Conservation (phyloP, 2,888 invertebrate genomes). For the Schizotus pectinicornis region DNA sequence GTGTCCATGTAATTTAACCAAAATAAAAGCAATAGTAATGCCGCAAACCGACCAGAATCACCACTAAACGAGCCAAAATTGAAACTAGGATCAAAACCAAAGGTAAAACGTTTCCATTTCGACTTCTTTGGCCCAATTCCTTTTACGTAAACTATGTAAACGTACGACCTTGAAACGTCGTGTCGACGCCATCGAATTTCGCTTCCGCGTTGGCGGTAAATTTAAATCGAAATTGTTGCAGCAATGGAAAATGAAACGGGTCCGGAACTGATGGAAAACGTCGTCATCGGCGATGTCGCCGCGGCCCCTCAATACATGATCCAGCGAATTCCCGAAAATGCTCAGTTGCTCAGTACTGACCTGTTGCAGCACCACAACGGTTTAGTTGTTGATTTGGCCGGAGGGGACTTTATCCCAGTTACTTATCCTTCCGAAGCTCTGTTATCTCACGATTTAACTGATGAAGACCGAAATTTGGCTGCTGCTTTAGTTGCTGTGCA, state of each 20-base stretch:
- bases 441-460: conserved; percentile 59
- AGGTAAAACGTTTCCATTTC: neutral
- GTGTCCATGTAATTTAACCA: conserved; percentile 43
- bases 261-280: conserved; percentile 52
- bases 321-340: conserved; percentile 55
- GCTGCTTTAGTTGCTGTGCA: conserved; percentile 69
- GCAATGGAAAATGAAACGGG: conserved; percentile 47
- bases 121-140: neutral
- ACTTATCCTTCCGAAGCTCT: conserved; percentile 57
- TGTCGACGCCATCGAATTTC: conserved; percentile 46
- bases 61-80: neutral
- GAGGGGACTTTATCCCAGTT: conserved; percentile 57
- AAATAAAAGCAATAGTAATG: conserved; percentile 28
- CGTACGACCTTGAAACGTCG: conserved; percentile 56
- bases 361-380: conserved; percentile 55
- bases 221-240: conserved; percentile 35
- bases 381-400: conserved; percentile 56
- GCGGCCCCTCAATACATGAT: conserved; percentile 55
- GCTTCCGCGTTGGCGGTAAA: conserved; percentile 45
- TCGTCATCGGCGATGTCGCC: conserved; percentile 49
- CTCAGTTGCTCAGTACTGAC: conserved; percentile 54
- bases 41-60: neutral
- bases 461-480: conserved; percentile 67
- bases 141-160: conserved; percentile 33
- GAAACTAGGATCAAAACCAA: neutral